Conservation (phyloP, 2,797 vertebrate genomes). For the Darevskia mixta region DNA sequence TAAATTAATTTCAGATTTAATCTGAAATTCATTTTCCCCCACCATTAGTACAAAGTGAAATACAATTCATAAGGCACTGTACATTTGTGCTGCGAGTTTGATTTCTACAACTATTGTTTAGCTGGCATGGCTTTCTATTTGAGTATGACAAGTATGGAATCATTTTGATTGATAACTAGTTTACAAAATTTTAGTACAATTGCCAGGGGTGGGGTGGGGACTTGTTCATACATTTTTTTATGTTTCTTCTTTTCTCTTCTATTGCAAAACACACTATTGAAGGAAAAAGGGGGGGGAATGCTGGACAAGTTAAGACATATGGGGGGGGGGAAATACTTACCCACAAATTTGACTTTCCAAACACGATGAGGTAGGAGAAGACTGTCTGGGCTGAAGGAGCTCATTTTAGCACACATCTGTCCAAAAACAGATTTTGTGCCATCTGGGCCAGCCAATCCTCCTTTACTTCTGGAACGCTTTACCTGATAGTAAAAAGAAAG, state of each 20-base stretch:
- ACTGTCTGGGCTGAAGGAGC: constrained; percentile 95
- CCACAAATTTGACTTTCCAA: constrained; percentile 99
- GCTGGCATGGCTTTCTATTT: neutral
- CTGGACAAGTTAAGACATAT: neutral
- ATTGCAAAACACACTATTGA: neutral
- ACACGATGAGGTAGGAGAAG: constrained; percentile 96
- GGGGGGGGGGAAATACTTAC: constrained; percentile 73
- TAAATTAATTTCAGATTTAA: neutral
- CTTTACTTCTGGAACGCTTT: constrained; percentile 98
- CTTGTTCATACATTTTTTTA: neutral
- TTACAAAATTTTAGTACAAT: neutral
- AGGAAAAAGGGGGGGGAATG: neutral
- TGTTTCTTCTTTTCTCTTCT: neutral
- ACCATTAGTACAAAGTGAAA: constrained; percentile 21
- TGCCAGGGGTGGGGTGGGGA: neutral
- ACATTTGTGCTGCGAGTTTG: neutral
- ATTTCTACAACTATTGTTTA: neutral
- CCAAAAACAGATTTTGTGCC: constrained; percentile 99
- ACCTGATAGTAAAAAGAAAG: constrained; percentile 80
- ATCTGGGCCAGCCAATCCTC: constrained; percentile 96
- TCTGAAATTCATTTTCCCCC: constrained; percentile 24
- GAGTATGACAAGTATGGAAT: constrained; percentile 5
- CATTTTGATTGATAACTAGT: neutral
- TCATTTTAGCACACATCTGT: constrained; percentile 99
- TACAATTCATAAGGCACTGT: constrained; percentile 5